Evolutionary conservation across 2,797 vertebrate genomes (phyloP), one percentile per base, ranked within the genome.

Genomic region (Tenualosa ilisha): DNA sequence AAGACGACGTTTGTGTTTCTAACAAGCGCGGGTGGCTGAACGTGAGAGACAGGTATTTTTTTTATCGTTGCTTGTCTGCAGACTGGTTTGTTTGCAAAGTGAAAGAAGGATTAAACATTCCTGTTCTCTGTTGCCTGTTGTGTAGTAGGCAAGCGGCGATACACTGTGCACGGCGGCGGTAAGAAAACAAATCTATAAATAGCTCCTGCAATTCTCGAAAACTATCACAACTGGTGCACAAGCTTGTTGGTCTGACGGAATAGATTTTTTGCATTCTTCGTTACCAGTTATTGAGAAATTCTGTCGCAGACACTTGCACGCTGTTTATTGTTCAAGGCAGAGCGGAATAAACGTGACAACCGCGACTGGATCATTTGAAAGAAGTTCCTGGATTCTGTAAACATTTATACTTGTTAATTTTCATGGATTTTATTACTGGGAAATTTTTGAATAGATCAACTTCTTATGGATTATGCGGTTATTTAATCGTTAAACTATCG

Each of bases 181-280:
- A 93, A 95, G 93, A 95, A 93, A 94, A 91, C 85, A 87, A 90
- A 89, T 93, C 95, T 96, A 96, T 93, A 94, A 95, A 95, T 96
- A 96, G 94, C 94, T 87, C 94, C 26, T 89, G 94, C 93, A 91
- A 93, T 95, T 94, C 94, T 94, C 91, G 84, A 93, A 95, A 95
- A 95, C 93, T 94, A 94, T 94, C 94, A 93, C 93, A 94, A 94
- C 94, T 94, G 94, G 92, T 93, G 94, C 94, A 94, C 93, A 92
- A 92, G 91, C 91, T 89, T 65, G 92, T 89, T 92, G 91, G 93
- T 92, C 89, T 91, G 91, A 91, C 92, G 91, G 92, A 93, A 91
- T 87, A 83, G 54, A 68, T 82, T 91, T 88, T 92, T 86, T 86
- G 89, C 89, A 86, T 88, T 89, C 91, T 84, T 89, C 91, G 5